A percentile compares a stretch with the other conserved stretches of the same genome.
These are phyloP conservation scores for Ctenomys sociabilis DNA, from an alignment of 2,113 vertebrate genomes.

Conservation along the genomic window DNA sequence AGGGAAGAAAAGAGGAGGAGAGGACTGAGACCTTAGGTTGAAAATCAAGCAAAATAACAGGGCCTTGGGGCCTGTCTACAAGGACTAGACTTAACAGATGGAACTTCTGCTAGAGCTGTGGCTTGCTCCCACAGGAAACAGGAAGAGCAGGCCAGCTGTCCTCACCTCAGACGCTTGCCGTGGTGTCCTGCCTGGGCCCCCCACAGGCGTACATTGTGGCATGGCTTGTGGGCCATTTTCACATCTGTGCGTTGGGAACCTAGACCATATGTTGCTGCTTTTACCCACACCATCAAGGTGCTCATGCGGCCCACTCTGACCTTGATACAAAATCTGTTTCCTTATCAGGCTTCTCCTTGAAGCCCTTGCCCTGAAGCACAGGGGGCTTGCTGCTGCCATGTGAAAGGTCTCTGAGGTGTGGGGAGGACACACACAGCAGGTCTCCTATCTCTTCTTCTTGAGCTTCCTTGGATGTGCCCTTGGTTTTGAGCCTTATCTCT, in stretches of 20 bases:
- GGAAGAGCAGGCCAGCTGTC: neutral
- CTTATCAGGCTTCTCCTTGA: neutral
- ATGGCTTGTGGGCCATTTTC: neutral
- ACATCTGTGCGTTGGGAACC: neutral
- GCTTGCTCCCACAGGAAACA: neutral
- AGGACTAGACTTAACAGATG: neutral
- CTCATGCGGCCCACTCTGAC: neutral
- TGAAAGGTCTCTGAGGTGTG: fast-evolving
- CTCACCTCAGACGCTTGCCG: neutral
- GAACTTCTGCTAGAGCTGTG: neutral
- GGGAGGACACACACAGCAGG: neutral
- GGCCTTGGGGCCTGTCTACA: neutral
- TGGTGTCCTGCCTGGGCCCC: neutral
- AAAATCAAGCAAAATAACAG: neutral
- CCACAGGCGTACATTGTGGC: neutral
- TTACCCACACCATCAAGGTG: neutral
- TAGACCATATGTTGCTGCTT: neutral
- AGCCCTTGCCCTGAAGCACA: fast-evolving
- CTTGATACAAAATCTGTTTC: neutral
- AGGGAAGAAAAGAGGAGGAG: neutral
- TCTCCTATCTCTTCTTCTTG: neutral
- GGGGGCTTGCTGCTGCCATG: neutral
- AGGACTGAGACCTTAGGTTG: fast-evolving
- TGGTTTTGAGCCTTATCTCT: neutral
- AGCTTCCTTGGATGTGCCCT: neutral